Percentiles rank a stretch among this genome's conserved stretches.
These are phyloP conservation scores for Istiophorus platypterus DNA, from an alignment of 2,113 vertebrate species.

Conservation along the genomic window DNA sequence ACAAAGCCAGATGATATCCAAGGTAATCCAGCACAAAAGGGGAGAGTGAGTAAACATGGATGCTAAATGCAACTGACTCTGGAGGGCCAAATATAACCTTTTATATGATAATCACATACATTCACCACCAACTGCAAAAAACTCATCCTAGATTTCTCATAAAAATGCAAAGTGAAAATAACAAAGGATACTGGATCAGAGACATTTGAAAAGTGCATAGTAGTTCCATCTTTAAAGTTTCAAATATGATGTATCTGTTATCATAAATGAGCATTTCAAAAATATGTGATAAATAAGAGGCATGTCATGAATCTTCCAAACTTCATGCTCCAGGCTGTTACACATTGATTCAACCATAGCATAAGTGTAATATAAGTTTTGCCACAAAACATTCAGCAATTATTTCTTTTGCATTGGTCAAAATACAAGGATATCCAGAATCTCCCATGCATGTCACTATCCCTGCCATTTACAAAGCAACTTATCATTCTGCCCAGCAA, in stretches of 20 bases:
- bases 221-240: constrained; percentile 20
- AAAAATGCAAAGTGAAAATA: constrained; percentile 52
- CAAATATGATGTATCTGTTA: background rate
- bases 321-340: background rate
- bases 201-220: constrained; percentile 23
- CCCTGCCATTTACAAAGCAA: constrained; percentile 79
- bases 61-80: constrained; percentile 74
- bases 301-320: background rate
- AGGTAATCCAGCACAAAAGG: constrained; percentile 70
- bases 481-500: constrained; percentile 76
- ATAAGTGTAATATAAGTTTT: constrained; percentile 37
- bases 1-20: constrained; percentile 74
- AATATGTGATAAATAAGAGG: background rate
- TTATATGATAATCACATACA: constrained; percentile 74
- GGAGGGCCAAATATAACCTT: constrained; percentile 75
- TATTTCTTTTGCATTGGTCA: constrained; percentile 70
- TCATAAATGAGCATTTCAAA: constrained; percentile 2
- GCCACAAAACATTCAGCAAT: constrained; percentile 63
- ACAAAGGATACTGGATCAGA: constrained; percentile 15
- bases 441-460: constrained; percentile 71
- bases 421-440: constrained; percentile 64
- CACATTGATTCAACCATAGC: constrained; percentile 27
- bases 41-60: constrained; percentile 66
- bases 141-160: constrained; percentile 60
- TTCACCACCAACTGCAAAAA: constrained; percentile 43